Evolutionary conservation across 2,797 vertebrate genomes (phyloP).

Genomic region (Meriones psammophilus): DNA sequence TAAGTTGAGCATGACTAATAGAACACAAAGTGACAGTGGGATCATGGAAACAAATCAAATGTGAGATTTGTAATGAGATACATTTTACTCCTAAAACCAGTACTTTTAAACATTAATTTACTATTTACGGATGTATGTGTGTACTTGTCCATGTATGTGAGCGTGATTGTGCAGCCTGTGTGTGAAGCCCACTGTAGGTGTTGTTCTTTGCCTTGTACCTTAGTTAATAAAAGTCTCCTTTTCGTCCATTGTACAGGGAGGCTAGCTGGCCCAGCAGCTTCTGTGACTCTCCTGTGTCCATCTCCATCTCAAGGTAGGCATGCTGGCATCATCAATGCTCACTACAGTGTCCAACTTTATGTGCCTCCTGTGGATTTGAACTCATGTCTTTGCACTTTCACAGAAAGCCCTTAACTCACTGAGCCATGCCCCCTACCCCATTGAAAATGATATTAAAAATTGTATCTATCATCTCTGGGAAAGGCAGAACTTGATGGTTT

Average conservation of each 20-base stretch:
- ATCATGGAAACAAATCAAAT: not conserved
- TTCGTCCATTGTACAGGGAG: not conserved
- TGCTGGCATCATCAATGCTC: too few species aligned
- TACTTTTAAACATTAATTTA: not conserved
- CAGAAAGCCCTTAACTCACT: not conserved
- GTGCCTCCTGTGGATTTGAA: not conserved
- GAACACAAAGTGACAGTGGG: not conserved
- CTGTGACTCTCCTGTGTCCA: not conserved
- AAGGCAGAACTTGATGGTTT: not conserved
- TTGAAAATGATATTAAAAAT: not conserved
- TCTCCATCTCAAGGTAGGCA: too few species aligned
- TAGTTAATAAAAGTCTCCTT: not conserved
- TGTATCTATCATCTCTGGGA: not conserved
- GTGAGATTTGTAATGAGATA: not conserved
- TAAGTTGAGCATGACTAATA: not conserved
- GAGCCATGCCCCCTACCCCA: not conserved
- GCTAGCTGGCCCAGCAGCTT: not conserved
- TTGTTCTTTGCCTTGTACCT: not conserved
- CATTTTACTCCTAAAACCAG: not conserved
- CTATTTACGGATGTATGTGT: not conserved
- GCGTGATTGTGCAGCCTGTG: not conserved
- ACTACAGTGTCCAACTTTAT: not conserved
- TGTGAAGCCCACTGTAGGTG: not conserved
- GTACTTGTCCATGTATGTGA: not conserved
- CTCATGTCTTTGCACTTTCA: not conserved